Evolutionary conservation across 2,888 invertebrate genomes (phyloP).

Genomic region (Zeuzera pyrina): DNA sequence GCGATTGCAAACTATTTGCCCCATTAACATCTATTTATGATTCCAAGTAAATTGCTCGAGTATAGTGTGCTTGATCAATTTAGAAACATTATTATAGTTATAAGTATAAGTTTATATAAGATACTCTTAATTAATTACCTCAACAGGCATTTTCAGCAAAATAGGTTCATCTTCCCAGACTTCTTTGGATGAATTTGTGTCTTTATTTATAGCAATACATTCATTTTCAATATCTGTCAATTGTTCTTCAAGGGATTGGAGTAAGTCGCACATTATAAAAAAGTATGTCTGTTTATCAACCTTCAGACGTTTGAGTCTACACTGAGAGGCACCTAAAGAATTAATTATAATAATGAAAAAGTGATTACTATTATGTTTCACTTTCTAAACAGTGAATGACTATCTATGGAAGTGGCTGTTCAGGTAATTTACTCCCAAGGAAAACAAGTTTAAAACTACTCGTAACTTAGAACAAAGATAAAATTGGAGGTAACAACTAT

Average conservation of each 20-base stretch:
- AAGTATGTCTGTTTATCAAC: too few species aligned
- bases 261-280: conserved; percentile 41
- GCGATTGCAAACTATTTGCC: neutral
- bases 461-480: too few species aligned
- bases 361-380: conserved; percentile 6
- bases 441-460: too few species aligned
- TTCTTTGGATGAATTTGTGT: conserved; percentile 19
- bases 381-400: conserved; percentile 14
- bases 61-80: neutral
- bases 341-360: neutral
- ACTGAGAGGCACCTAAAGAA: neutral
- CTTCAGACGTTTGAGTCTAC: too few species aligned
- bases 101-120: neutral
- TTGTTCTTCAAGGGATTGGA: conserved; percentile 35
- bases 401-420: conserved; percentile 16
- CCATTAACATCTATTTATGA: neutral
- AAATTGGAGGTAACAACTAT: too few species aligned
- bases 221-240: conserved; percentile 36
- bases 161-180: conserved; percentile 29
- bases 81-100: neutral
- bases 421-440: too few species aligned
- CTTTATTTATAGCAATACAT: conserved; percentile 13
- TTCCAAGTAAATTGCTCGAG: neutral
- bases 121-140: conserved; percentile 28
- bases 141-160: conserved; percentile 52